A percentile compares a stretch with the other conserved stretches of the same genome.
Conservation (phyloP, 2,113 vertebrate species). For the Peucedramus taeniatus region DNA sequence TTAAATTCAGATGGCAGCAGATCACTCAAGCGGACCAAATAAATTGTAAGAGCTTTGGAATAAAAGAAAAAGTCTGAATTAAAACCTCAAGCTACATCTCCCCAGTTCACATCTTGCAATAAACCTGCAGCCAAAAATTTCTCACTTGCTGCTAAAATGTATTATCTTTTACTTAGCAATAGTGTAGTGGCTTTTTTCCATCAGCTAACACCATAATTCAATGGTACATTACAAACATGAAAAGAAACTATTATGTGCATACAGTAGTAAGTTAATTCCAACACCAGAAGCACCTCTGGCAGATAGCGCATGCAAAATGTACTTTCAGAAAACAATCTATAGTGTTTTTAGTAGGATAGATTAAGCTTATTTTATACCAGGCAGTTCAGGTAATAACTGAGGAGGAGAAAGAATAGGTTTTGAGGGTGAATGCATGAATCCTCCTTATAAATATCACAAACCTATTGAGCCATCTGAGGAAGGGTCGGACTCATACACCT, state of each 20-base stretch:
- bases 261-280: neutral
- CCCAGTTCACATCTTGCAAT: neutral
- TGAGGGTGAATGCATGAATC: neutral
- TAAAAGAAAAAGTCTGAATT: neutral
- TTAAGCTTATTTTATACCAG: neutral
- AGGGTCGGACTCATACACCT: neutral
- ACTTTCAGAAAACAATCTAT: neutral
- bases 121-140: neutral
- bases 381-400: neutral
- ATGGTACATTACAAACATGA: neutral
- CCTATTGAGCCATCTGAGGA: neutral
- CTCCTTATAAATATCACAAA: neutral
- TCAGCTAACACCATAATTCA: neutral
- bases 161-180: neutral
- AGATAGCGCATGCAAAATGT: fast-evolving
- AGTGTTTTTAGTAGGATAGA: neutral
- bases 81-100: conserved; percentile 18
- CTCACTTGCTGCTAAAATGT: neutral
- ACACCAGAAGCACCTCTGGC: neutral
- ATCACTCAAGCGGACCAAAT: neutral
- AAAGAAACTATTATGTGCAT: neutral
- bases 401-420: neutral
- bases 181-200: neutral
- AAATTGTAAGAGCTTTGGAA: neutral
- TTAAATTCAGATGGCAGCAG: neutral